Conservation (phyloP, 2,113 vertebrate genomes). For the Leptobrachium ailaonicum region DNA sequence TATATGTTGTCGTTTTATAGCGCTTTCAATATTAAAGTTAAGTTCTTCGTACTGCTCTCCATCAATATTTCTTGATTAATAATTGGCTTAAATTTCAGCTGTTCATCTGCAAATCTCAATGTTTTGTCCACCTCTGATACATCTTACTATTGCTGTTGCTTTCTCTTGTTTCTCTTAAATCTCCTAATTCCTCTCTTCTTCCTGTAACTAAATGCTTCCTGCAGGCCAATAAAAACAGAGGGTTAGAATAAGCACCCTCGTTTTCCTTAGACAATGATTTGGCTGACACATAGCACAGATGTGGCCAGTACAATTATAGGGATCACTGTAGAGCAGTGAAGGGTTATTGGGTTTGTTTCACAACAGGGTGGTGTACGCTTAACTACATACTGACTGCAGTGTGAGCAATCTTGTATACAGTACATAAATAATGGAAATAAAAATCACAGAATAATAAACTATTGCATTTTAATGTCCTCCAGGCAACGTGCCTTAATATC, state of each 20-base stretch:
- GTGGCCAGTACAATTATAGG: constrained; percentile 21
- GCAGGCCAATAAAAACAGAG: constrained; percentile 10
- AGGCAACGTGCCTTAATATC: too few species aligned
- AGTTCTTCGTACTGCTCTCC: too few species aligned
- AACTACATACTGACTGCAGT: not conserved
- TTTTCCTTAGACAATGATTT: not conserved
- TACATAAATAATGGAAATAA: not conserved
- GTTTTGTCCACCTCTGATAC: too few species aligned
- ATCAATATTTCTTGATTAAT: too few species aligned
- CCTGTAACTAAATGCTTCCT: not conserved
- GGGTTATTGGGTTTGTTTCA: constrained; percentile 21
- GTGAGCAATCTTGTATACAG: not conserved
- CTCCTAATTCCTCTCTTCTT: constrained; percentile 1
- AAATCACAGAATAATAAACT: not conserved
- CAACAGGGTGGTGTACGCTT: not conserved
- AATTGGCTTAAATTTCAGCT: too few species aligned
- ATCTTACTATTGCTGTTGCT: too few species aligned
- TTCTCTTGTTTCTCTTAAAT: constrained; percentile 1
- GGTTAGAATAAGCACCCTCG: constrained; percentile 12
- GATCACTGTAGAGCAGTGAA: not conserved
- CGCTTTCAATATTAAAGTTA: too few species aligned
- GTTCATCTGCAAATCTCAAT: too few species aligned
- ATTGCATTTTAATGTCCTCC: too few species aligned
- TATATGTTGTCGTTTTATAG: too few species aligned
- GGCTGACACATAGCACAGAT: constrained; percentile 1